These are phyloP conservation scores for Podarcis cretensis DNA, from an alignment of 2,113 vertebrate species.

Conservation along the genomic window DNA sequence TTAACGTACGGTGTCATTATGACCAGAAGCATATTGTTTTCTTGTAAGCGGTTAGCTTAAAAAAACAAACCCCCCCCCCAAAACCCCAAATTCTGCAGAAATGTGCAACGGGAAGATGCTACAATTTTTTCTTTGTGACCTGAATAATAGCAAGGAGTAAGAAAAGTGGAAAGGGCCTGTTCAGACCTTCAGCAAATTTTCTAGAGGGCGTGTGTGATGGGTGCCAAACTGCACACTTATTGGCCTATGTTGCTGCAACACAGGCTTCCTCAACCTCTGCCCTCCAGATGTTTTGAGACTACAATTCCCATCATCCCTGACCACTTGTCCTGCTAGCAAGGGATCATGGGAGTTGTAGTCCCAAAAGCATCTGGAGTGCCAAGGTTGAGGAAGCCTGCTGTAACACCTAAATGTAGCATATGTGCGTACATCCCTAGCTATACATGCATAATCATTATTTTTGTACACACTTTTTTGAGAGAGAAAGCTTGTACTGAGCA, in stretches of 20 bases:
- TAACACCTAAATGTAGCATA: not conserved
- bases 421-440: not conserved
- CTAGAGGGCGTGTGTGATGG: not conserved
- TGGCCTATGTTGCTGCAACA: no score
- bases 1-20: slow-evolving; percentile 12
- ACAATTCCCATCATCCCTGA: no score
- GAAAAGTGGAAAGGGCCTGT: not conserved
- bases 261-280: no score
- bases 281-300: no score
- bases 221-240: not conserved
- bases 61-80: no score
- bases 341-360: no score
- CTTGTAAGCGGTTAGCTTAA: not conserved
- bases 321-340: no score
- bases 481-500: not conserved
- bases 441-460: not conserved
- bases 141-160: not conserved
- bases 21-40: not conserved
- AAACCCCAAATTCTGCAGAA: not conserved
- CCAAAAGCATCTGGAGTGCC: no score
- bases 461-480: not conserved
- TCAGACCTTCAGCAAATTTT: not conserved
- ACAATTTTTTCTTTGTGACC: not conserved
- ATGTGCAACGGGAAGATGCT: not conserved
- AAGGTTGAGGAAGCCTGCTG: not conserved